Percentiles rank a stretch among this genome's conserved stretches.
These are phyloP conservation scores for Lycia hirtaria DNA, from an alignment of 2,888 invertebrate genomes.

Conservation along the genomic window DNA sequence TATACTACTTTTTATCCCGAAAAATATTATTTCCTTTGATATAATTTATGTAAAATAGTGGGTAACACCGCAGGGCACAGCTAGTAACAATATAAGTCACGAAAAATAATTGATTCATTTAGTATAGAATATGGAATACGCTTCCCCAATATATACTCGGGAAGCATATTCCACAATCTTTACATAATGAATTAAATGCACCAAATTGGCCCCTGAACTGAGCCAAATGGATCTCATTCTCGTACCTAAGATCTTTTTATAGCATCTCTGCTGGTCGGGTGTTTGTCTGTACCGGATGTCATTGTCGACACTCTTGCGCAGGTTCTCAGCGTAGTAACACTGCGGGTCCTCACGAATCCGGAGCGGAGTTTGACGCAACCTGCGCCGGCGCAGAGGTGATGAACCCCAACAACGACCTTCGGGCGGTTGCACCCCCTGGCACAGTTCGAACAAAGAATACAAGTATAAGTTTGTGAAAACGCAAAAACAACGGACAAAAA, in stretches of 20 bases:
- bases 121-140: too few species aligned
- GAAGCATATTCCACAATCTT: too few species aligned
- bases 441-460: not conserved
- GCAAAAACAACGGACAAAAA: not conserved
- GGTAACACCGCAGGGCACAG: too few species aligned
- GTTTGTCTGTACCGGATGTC: slow-evolving; percentile 88
- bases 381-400: slow-evolving; percentile 63
- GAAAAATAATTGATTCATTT: too few species aligned
- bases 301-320: slow-evolving; percentile 88
- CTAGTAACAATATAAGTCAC: too few species aligned
- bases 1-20: too few species aligned
- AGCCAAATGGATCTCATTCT: not conserved
- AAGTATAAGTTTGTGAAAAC: not conserved
- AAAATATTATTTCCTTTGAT: too few species aligned
- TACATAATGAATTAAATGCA: not conserved
- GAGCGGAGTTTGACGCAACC: slow-evolving; percentile 83
- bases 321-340: slow-evolving; percentile 86
- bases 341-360: slow-evolving; percentile 88
- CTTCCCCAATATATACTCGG: too few species aligned
- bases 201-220: not conserved
- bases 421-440: slow-evolving; percentile 64
- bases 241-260: slow-evolving; percentile 87
- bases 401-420: slow-evolving; percentile 65
- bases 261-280: slow-evolving; percentile 81
- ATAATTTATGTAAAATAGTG: too few species aligned